Percentiles rank a stretch among this genome's conserved stretches.
Evolutionary conservation across 2,113 vertebrate species (phyloP).

Genomic region (Amblyopsis rosae): DNA sequence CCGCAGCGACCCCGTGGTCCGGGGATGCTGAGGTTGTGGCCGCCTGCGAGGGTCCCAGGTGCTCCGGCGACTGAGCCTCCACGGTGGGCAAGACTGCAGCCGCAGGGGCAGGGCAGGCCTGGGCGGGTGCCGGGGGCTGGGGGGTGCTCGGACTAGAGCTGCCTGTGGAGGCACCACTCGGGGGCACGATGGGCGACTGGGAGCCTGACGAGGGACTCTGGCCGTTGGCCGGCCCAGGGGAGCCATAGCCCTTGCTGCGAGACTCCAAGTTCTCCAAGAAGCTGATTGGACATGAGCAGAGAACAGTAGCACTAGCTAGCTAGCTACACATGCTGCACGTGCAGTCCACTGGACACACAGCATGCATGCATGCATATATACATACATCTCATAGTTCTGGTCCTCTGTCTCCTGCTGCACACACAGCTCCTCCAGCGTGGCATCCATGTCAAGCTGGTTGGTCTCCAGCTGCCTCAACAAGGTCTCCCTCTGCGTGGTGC

Average conservation of each 20-base stretch:
- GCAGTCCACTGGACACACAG: not conserved
- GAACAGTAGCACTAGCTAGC: not conserved
- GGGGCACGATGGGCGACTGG: conserved; percentile 88
- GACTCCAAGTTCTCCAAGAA: conserved; percentile 93
- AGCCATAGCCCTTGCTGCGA: conserved; percentile 80
- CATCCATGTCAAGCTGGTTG: conserved; percentile 96
- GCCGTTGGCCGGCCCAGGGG: conserved; percentile 82
- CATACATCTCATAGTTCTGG: conserved; percentile 96
- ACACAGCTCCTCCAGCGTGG: conserved; percentile 91
- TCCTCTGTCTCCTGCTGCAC: conserved; percentile 98
- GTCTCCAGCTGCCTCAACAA: conserved; percentile 96
- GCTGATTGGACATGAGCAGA: conserved; percentile 63
- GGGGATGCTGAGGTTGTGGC: conserved; percentile 26
- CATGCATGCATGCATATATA: too few relatives aligned
- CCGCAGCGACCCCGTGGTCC: not conserved
- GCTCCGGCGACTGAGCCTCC: conserved; percentile 57
- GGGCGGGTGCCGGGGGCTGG: conserved; percentile 69
- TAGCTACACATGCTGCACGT: not conserved
- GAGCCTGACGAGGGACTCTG: conserved; percentile 93
- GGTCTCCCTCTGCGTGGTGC: conserved; percentile 85
- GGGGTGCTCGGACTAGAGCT: conserved; percentile 91
- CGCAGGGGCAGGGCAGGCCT: conserved; percentile 33
- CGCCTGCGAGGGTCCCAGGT: conserved; percentile 14
- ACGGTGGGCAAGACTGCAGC: conserved; percentile 40
- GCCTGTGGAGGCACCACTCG: conserved; percentile 80